phyloP scores from a whole-genome alignment of 2,113 vertebrate species.

The Varanus komodoensis region DNA sequence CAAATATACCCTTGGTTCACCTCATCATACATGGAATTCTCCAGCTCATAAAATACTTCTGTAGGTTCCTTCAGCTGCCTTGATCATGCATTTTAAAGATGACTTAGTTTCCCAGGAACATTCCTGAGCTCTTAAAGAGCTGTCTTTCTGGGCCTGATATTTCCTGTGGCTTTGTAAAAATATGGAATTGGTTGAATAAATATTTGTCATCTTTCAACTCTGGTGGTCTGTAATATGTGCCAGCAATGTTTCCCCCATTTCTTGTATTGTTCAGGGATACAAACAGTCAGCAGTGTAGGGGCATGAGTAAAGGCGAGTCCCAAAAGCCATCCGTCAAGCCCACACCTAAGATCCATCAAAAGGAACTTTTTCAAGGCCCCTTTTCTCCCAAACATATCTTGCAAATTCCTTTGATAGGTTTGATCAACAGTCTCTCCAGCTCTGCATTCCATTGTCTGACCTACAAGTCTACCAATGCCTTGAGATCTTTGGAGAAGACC shows the following conservation, averaged over 20 bases:
- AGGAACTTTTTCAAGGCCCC: neutral
- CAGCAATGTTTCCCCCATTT: neutral
- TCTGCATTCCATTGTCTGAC: neutral
- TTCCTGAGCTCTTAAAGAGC: slow-evolving; percentile 34
- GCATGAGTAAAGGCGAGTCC: neutral
- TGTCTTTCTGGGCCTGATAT: slow-evolving; percentile 14
- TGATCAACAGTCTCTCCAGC: neutral
- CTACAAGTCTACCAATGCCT: too few species aligned
- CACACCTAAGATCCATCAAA: neutral
- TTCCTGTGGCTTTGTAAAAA: slow-evolving; percentile 34
- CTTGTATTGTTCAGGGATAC: neutral
- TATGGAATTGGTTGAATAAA: slow-evolving; percentile 31
- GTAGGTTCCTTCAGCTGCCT: slow-evolving; percentile 40
- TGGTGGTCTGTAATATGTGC: neutral
- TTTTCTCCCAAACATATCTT: neutral
- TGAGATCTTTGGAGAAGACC: too few species aligned
- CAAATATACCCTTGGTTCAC: neutral
- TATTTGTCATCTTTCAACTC: slow-evolving; percentile 40
- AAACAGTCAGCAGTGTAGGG: too few species aligned
- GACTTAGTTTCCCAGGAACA: slow-evolving; percentile 8
- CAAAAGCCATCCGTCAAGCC: neutral
- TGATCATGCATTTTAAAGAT: slow-evolving; percentile 36
- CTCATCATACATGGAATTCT: neutral
- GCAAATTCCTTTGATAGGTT: neutral
- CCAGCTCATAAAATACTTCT: neutral